Conservation (phyloP, 2,888 invertebrate genomes). For the Anthophora plumipes region DNA sequence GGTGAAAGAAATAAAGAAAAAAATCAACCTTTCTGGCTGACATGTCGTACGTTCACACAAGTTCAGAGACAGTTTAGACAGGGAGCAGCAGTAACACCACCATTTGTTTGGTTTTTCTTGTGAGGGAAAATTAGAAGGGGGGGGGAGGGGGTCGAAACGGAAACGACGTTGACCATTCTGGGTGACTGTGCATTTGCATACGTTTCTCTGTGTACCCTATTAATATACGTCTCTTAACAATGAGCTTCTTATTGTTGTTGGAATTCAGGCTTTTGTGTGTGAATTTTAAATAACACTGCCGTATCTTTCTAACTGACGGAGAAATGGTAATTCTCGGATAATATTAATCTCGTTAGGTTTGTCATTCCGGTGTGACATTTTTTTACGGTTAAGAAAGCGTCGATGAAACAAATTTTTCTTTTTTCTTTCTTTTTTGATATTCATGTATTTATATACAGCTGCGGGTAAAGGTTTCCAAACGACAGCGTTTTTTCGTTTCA, state of each 20-base stretch:
- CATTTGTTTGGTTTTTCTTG: constrained; percentile 11
- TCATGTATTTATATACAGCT: no score
- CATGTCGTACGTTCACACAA: neutral
- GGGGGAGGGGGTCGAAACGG: neutral
- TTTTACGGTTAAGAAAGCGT: no score
- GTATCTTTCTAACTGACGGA: neutral
- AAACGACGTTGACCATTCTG: neutral
- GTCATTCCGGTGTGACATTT: neutral
- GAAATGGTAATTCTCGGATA: constrained; percentile 2
- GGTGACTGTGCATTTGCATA: constrained; percentile 13
- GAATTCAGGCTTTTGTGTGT: neutral
- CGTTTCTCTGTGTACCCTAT: neutral
- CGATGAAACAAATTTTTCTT: no score
- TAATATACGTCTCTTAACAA: constrained; percentile 1
- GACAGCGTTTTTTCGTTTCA: no score
- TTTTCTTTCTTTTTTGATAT: no score
- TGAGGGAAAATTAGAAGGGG: constrained; percentile 19
- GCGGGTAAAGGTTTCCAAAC: no score
- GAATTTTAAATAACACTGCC: constrained; percentile 7
- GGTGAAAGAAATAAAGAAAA: neutral
- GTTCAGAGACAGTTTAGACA: neutral
- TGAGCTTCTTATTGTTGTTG: neutral
- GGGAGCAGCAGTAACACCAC: constrained; percentile 4
- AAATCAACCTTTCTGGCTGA: no score
- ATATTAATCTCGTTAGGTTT: neutral